Conservation (phyloP, 2,113 vertebrate genomes). For the Lagopus leucura region DNA sequence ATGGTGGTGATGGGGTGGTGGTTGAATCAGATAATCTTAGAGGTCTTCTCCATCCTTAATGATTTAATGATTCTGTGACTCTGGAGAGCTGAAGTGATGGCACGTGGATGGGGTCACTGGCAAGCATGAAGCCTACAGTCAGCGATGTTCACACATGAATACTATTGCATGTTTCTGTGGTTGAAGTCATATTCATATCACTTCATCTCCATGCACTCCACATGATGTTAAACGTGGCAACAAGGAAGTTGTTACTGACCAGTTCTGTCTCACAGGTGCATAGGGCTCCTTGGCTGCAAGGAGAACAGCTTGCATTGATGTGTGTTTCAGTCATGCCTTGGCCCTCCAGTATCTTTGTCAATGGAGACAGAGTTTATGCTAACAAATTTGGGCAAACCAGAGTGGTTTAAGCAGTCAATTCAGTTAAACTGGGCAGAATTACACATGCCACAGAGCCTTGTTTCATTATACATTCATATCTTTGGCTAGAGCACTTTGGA, state of each 20-base stretch:
- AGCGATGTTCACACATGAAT: fast-evolving
- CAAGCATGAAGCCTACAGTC: fast-evolving
- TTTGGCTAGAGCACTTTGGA: not conserved
- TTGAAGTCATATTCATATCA: fast-evolving
- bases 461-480: not conserved
- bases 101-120: fast-evolving
- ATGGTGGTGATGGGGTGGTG: too few relatives aligned
- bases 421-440: not conserved
- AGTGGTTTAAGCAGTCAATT: not conserved
- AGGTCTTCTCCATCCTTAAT: too few relatives aligned
- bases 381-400: not conserved
- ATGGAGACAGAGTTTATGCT: fast-evolving
- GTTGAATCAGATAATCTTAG: too few relatives aligned
- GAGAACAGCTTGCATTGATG: fast-evolving
- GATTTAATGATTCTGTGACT: too few relatives aligned
- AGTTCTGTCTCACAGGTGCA: not conserved
- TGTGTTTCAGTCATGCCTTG: not conserved
- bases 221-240: fast-evolving
- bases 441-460: not conserved
- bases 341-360: fast-evolving
- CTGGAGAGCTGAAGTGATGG: not conserved
- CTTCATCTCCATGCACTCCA: fast-evolving
- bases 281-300: not conserved
- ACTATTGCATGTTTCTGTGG: fast-evolving
- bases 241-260: fast-evolving